A percentile compares a stretch with the other conserved stretches of the same genome.
phyloP scores from a whole-genome alignment of 2,888 invertebrate genomes.

The Oscheius sp. region DNA sequence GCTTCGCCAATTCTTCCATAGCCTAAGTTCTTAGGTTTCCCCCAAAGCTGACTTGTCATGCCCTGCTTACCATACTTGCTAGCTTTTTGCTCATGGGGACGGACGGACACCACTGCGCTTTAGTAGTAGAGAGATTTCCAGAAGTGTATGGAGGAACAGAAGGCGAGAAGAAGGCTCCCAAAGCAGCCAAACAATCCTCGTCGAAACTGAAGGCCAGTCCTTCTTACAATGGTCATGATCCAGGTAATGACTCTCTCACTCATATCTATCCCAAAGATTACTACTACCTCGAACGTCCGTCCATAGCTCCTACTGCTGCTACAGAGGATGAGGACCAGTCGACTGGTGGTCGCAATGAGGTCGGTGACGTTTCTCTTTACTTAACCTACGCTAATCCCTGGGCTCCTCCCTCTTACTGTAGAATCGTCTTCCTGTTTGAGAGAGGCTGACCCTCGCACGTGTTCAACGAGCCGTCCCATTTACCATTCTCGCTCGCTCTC shows the following conservation, averaged over 20 bases:
- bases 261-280: constrained; percentile 10
- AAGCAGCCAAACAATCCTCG: not conserved
- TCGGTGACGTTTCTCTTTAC: constrained; percentile 23
- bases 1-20: not conserved
- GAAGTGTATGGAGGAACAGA: constrained; percentile 9
- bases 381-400: constrained; percentile 30
- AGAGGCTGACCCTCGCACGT: not conserved
- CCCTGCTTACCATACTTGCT: not conserved
- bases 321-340: not conserved
- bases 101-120: no score
- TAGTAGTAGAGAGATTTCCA: not conserved
- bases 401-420: constrained; percentile 22
- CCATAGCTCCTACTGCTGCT: not conserved
- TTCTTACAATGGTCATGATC: constrained; percentile 19
- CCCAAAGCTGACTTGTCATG: not conserved
- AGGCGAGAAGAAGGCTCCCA: not conserved
- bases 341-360: constrained; percentile 26
- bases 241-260: constrained; percentile 15
- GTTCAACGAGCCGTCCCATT: constrained; percentile 1
- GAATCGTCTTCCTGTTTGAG: constrained; percentile 5
- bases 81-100: no score
- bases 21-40: not conserved
- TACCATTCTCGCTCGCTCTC: not conserved
- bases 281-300: constrained; percentile 26
- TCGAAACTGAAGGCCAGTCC: constrained; percentile 10